Evolutionary conservation across 2,797 vertebrate species (phyloP), one percentile per base, ranked within the genome.

Genomic region (Micrastur ruficollis): DNA sequence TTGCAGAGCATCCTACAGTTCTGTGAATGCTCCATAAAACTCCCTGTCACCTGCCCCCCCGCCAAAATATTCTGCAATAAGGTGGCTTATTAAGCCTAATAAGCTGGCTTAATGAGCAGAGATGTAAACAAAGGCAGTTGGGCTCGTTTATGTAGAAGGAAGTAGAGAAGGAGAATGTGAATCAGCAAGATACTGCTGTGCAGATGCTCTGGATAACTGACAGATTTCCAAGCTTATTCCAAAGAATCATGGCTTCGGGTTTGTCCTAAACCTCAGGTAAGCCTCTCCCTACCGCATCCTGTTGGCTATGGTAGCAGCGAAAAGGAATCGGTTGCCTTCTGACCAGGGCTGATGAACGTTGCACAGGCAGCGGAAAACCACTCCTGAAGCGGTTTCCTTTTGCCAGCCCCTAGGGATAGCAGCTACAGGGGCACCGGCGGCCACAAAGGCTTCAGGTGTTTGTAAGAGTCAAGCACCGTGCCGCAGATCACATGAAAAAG

Each of bases 361-460:
- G 47, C 73, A 74, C 2, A 95, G 91, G 92, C 52, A 49, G 89
- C 42, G 40, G 90, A 94, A 97, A 97, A 76, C 72, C 91, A 67
- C 90, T 86, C 21, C 49, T 89, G 85, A 90, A 95, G 94, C 68
- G 89, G 81, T 93, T 96, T 93, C 92, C 87, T 92, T 63, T 40
- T 89, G 92, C 47, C 75, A 86, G 0, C 66, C 91, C 94, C 70
- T 16, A 25, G 94, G 88, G 93, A 89, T 14, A 75, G 42, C 50
- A 87, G 12, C 76, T 96, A 80, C 31, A 18, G 59, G 42, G 12
- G 42, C 14, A n/a, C 14, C 17, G 42, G 58, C 23, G 67, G 29
- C 62, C 70, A 72, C 86, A 78, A 52, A 36, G 49, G 8, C 40
- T 80, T 74, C 66, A 81, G 42, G 40, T 79, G 38, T 56, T 70